These are phyloP conservation scores for Actenoides lindsayi DNA, from an alignment of 2,113 vertebrate genomes.

Conservation along the genomic window DNA sequence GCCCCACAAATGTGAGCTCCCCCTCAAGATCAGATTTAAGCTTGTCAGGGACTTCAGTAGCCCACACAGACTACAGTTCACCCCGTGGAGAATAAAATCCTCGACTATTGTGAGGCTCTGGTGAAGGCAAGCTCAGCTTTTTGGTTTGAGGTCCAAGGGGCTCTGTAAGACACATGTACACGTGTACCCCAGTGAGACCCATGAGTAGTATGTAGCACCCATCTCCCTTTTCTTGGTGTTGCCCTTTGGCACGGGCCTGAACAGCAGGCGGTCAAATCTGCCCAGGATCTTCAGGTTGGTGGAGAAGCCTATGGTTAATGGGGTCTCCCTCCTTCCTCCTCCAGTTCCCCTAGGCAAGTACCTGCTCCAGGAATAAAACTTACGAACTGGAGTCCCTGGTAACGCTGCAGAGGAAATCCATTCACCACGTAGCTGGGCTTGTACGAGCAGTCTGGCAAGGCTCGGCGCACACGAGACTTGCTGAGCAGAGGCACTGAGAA, in stretches of 20 bases:
- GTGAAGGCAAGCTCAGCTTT: neutral
- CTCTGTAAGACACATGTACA: neutral
- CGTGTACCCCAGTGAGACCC: neutral
- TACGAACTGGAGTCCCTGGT: slow-evolving; percentile 94
- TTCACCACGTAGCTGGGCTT: slow-evolving; percentile 89
- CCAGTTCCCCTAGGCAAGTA: neutral
- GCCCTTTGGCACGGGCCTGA: neutral
- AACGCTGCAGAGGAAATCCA: slow-evolving; percentile 83
- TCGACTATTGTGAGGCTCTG: accelerated
- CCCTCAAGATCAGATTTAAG: neutral
- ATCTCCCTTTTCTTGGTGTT: neutral
- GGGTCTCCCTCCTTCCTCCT: neutral
- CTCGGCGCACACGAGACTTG: slow-evolving; percentile 70
- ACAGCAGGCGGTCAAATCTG: neutral
- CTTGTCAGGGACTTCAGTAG: neutral
- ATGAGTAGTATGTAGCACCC: accelerated
- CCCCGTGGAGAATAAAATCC: neutral
- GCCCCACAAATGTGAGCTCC: neutral
- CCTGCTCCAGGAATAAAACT: slow-evolving; percentile 54
- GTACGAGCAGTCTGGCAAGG: slow-evolving; percentile 88
- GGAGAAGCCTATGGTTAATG: neutral
- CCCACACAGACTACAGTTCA: neutral
- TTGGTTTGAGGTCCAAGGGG: neutral
- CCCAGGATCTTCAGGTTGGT: neutral
- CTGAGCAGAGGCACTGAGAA: slow-evolving; percentile 85